Base-by-base conservation (phyloP, 2,113 vertebrate genomes). In the Notarius quadriscutis region DNA sequence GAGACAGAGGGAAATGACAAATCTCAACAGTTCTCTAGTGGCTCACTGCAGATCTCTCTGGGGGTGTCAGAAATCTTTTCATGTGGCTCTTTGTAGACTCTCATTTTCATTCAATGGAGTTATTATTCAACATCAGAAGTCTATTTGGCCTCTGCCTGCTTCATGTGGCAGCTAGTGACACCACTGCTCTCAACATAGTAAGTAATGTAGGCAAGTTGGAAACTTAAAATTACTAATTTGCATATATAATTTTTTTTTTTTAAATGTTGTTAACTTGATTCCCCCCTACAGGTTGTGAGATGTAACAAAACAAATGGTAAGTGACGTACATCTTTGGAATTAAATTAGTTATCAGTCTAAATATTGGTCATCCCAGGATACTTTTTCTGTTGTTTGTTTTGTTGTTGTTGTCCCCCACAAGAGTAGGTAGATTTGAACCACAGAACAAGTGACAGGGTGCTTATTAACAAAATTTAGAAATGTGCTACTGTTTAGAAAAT, bases 101-200 rank as follows among this genome's bases (percentile, higher is more conserved):
- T 17, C 11, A 48, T 5, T 2, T 74, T 55, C 7, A 1, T 58
- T 41, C 30, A 55, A 81, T 81, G 78, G 53, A 58, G 27, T 51
- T 67, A 27, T 14, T 71, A 12, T 0, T 69, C n/a, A 81, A 22
- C 48, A 77, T 86, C 14, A 62, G 15, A 58, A 85, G 27, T 41
- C 53, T 84, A 27, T 25, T 84, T 65, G 51, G 34, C 15, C 75
- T 65, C 30, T 84, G 50, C 25, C 63, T 88, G 9, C 34, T 84
- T 60, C 50, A 69, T n/a, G 25, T 80, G 1, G 30, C 74, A 60
- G 63, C 62, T 22, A 5, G 60, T 69, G 7, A 58, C 7, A 41
- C 5, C 34, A 50, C 12, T 58, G 27, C 20, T 80, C 22, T 30
- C 17, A 60, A 84, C 27, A 79, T 67, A 71, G 87, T 88, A 60